Percentiles rank a stretch among this genome's conserved stretches.
These are phyloP conservation scores for Mastigias papua DNA, from an alignment of 30 jellyfish, hydroid and myxozoan genomes.

Conservation along the genomic window DNA sequence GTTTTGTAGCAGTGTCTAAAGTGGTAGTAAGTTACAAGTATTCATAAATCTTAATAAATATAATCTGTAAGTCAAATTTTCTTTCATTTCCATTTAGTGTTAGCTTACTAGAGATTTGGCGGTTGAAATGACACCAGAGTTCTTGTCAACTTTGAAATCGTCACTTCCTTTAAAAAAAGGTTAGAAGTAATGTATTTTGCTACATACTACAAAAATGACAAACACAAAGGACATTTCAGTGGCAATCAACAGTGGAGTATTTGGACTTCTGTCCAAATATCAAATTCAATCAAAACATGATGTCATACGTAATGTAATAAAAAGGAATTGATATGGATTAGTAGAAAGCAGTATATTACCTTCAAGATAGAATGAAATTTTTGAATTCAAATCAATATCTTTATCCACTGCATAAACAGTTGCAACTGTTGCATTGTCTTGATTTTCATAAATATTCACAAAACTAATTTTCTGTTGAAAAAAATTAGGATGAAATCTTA, in stretches of 20 bases:
- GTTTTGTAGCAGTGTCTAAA: no score
- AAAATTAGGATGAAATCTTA: background rate
- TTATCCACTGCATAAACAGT: constrained; percentile 33
- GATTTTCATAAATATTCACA: constrained; percentile 55
- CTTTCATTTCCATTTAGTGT: background rate
- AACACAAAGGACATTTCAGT: no score
- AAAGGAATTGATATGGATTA: no score
- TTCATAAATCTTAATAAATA: no score
- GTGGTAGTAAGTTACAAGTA: no score
- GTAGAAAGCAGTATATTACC: constrained; percentile 9
- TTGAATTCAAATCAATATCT: constrained; percentile 44
- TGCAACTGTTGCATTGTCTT: constrained; percentile 21
- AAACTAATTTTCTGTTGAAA: background rate
- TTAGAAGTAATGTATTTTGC: background rate
- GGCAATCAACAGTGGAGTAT: no score
- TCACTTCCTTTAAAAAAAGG: constrained; percentile 34
- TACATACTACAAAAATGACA: background rate
- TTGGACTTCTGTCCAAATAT: no score
- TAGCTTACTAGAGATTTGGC: constrained; percentile 17
- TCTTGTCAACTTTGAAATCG: constrained; percentile 11
- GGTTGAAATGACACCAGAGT: constrained; percentile 33
- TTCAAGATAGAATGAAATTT: constrained; percentile 10
- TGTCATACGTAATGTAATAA: no score
- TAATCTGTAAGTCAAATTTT: no score
- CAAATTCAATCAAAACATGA: no score